A percentile compares a stretch with the other conserved stretches of the same genome.
These are phyloP conservation scores for Sphaerodactylus townsendi DNA, from an alignment of 2,113 vertebrate species.

Conservation along the genomic window DNA sequence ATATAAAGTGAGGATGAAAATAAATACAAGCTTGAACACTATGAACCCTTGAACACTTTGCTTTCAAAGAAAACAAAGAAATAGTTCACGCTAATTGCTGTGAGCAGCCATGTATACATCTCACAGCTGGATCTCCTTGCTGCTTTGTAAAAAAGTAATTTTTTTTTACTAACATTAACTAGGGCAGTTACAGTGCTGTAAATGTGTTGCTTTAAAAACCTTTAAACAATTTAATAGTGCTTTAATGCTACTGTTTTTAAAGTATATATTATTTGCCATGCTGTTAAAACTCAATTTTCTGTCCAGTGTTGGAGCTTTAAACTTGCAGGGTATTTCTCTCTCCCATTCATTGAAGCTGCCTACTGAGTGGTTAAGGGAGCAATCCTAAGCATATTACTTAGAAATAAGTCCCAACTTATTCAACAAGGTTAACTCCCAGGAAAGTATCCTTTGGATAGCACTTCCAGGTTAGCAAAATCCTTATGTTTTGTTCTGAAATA, in stretches of 20 bases:
- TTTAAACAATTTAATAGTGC: too few relatives aligned
- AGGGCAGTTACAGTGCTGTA: background rate
- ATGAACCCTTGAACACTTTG: background rate
- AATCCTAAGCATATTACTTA: too few relatives aligned
- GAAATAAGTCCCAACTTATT: too few relatives aligned
- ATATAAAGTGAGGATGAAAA: background rate
- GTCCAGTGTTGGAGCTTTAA: background rate
- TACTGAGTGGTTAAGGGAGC: too few relatives aligned
- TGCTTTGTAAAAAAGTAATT: background rate
- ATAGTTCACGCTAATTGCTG: background rate
- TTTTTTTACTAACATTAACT: slow-evolving; percentile 15
- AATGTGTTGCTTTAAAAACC: too few relatives aligned
- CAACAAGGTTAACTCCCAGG: too few relatives aligned
- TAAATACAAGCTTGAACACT: slow-evolving; percentile 9
- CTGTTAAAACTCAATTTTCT: background rate
- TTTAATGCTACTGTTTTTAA: too few relatives aligned
- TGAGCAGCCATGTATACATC: background rate
- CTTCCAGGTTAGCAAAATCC: background rate
- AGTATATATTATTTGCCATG: background rate
- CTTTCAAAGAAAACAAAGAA: background rate
- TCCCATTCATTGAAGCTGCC: background rate
- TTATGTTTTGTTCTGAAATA: background rate
- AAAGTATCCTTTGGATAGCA: too few relatives aligned
- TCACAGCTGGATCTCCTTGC: background rate
- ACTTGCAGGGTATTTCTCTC: background rate